Base-by-base conservation (phyloP, 2,888 invertebrate genomes). In the Pandemis corylana region DNA sequence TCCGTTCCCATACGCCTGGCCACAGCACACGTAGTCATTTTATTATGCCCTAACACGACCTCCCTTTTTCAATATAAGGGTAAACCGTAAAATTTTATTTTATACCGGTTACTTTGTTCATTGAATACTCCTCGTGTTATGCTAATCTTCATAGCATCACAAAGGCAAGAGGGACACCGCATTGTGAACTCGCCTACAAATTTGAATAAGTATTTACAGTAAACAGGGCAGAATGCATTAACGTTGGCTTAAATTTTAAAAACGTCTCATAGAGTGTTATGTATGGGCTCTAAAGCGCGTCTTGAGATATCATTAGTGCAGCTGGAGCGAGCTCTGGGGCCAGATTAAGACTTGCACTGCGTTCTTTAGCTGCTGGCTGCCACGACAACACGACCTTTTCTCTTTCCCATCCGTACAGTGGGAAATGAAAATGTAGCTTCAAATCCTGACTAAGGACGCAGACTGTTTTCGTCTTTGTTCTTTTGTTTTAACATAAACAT, bases 211-310 rank as follows among this genome's bases (percentile, higher is more conserved):
- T 90, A 93, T 91, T 91, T 90, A 93, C 91, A 89, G 90, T 90
- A 89, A 91, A 90, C 91, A 88, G 90, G 87, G 88, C 85, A 88
- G 87, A 90, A 92, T 87, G 89, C 94, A 93, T 93, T 93, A 93
- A 86, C 84, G 92, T 90, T 90, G 92, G 85, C 88, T 93, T 94
- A 94, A 93, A 94, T 94, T 94, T 91, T 90, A 92, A 94, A 94
- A 94, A 94, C 86, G 94, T 94, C 94, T 87, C 93, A 89, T 93
- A 91, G 87, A 94, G 89, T 89, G 92, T 93, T 91, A 94, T 93
- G 88, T 93, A 94, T 93, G 94, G 90, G 87, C 89, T 90, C 90
- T 93, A 93, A 93, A 93, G 89, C 87, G 91, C 87, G 87, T 90
- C 91, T 89, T 86, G 89, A 90, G 92, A 93, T 94, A 94, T 94